Evolutionary conservation across 1,140 invertebrate species (phyloP), one percentile per base, ranked within the genome.

Genomic region (Leptinotarsa defecta): DNA sequence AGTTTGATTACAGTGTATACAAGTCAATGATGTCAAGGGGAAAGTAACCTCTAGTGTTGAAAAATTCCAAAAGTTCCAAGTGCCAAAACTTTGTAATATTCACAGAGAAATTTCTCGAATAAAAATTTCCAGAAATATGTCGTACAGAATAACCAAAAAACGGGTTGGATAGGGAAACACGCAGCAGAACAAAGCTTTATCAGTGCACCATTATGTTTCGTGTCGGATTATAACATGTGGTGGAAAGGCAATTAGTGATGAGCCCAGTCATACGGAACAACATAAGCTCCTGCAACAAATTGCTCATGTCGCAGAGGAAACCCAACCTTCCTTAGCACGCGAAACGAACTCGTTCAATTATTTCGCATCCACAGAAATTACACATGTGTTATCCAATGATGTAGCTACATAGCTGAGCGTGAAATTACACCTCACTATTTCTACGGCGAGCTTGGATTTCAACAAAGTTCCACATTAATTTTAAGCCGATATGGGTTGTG

Each of bases 151-250:
- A 27, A 27, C 27, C 27, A 27, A 27, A 27, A 27, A 27, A 27
- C 27, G 27, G 27, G 27, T 27, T 27, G 27, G 17, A 20, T 6
- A 19, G 2, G 4, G 0, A 65, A 48, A 76, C 78, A 81, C 76
- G 73, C 20, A 77, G 73, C 74, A 82, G 79, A 81, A 83, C 81
- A 83, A 83, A 83, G 78, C 79, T 81, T 82, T 80, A 81, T 82
- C 81, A 81, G 72, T 81, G 81, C 77, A 81, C 82, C 82, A 83
- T 83, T 83, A 83, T 83, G 82, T 82, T 81, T 77, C 77, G 80
- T 79, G 82, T 83, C 81, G 78, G 79, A 82, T 82, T 83, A 83
- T 83, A 82, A 83, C 82, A 81, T 83, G 82, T 81, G 81, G 80
- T 80, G 78, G 80, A 81, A 82, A 83, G 81, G 80, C 82, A 83